These are phyloP conservation scores for Amphiura filiformis DNA, from an alignment of 35 echinoderm and acorn worm genomes.

Conservation along the genomic window DNA sequence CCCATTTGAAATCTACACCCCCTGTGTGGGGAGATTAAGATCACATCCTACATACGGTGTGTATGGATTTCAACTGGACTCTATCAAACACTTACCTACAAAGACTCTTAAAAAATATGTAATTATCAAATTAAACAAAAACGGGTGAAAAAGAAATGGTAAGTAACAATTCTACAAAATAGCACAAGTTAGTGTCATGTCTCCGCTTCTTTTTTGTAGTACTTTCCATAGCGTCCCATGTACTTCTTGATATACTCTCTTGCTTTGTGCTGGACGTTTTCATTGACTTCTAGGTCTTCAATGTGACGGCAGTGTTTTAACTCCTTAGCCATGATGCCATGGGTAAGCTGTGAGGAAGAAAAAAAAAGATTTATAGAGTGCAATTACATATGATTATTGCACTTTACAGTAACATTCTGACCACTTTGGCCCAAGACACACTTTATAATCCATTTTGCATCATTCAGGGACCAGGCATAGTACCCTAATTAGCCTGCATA, in stretches of 20 bases:
- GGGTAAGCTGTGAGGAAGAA: slow-evolving; percentile 61
- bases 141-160: background rate
- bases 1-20: no score
- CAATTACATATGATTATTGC: background rate
- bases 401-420: background rate
- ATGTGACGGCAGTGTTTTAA: slow-evolving; percentile 89
- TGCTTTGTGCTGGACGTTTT: slow-evolving; percentile 95
- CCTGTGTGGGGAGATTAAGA: no score
- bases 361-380: background rate
- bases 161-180: background rate
- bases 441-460: background rate
- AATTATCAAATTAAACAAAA: no score
- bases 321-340: slow-evolving; percentile 94
- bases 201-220: slow-evolving; percentile 82
- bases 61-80: no score
- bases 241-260: slow-evolving; percentile 98
- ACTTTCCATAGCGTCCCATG: slow-evolving; percentile 78
- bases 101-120: no score
- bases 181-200: background rate
- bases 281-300: slow-evolving; percentile 93
- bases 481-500: no score
- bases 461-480: background rate
- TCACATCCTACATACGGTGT: no score
- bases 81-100: no score
- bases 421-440: no score